These are phyloP conservation scores for Brachyrhaphis roseni DNA, from an alignment of 2,797 vertebrate genomes.

Conservation along the genomic window DNA sequence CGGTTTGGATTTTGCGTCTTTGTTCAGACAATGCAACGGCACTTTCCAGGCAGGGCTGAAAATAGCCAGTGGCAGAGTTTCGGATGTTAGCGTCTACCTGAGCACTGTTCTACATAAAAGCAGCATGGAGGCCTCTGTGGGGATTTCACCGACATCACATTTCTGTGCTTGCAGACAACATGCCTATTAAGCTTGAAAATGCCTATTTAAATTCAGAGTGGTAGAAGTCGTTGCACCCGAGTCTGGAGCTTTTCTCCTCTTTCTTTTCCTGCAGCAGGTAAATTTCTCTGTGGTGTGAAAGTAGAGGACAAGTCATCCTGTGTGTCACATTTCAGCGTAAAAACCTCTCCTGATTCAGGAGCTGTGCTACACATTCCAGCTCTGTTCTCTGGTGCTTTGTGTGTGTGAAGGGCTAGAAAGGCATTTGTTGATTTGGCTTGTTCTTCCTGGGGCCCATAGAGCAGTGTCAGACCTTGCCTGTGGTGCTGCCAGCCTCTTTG, in stretches of 20 bases:
- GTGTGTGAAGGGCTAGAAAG: conserved; percentile 19
- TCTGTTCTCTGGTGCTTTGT: conserved; percentile 32
- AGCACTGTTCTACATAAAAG: not conserved
- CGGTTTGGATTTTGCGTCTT: conserved; percentile 5
- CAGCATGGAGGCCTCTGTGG: not conserved
- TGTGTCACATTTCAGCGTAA: conserved; percentile 27
- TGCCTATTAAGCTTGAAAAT: conserved; percentile 4
- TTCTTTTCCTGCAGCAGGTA: not conserved
- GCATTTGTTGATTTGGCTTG: conserved; percentile 45
- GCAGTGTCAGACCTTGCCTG: conserved; percentile 65
- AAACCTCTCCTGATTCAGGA: conserved; percentile 17
- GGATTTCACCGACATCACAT: not conserved
- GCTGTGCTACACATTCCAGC: conserved; percentile 9
- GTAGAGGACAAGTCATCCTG: not conserved
- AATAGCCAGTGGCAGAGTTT: not conserved
- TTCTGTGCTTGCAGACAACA: conserved; percentile 1
- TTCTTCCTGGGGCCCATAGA: conserved; percentile 31
- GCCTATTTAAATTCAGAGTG: not conserved
- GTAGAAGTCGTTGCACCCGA: not conserved
- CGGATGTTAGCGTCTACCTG: not conserved
- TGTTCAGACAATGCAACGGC: not conserved
- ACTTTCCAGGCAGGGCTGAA: not conserved
- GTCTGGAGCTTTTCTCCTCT: not conserved
- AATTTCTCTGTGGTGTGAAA: conserved; percentile 3
- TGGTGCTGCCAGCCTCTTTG: conserved; percentile 55